Evolutionary conservation across 2,888 invertebrate genomes (phyloP), one percentile per base, ranked within the genome.

Genomic region (Heteromyza rotundicornis): DNA sequence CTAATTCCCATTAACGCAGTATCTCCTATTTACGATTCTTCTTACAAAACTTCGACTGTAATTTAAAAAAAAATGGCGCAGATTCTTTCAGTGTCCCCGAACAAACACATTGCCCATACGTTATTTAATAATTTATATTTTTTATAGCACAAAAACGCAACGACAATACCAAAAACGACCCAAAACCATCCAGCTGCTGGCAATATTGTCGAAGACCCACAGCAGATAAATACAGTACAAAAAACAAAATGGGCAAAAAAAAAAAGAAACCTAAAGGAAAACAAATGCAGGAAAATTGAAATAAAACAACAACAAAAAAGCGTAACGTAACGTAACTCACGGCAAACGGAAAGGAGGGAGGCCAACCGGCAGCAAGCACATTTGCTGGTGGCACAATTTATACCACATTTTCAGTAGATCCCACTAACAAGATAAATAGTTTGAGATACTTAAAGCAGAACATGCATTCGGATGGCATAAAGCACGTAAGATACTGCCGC

Each of bases 401-500:
- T 65, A 71, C 49, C 54, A 69, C 71, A 72, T 72, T 74, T 74
- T 75, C 74, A 70, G 74, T 74, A 72, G 74, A 75, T 74, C 74
- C 71, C 69, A 70, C 73, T 70, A 74, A 74, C 76, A 74, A 75
- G 74, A 74, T 74, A 75, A 74, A 74, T 73, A 74, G 74, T 74
- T 69, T 64, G 59, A 70, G 67, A 59, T 67, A 70, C 70, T 70
- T 67, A 64, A 67, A 74, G 70, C 62, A 62, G 62, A 47, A 7
- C 24, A 17, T 17, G 54, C 20, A 20, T 32, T 32, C 14, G 14
- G 16, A n/a, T 40, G 16, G 40, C 40, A 40, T 36, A 40, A 40
- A 40, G 40, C 40, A n/a, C 40, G 16, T 10, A 40, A 40, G 40
- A 40, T 40, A 40, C n/a, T 40, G 16, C 40, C 40, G 40, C 40